Evolutionary conservation across 53 echinoderm and acorn worm species (phyloP).

Genomic region (Astropecten irregularis): DNA sequence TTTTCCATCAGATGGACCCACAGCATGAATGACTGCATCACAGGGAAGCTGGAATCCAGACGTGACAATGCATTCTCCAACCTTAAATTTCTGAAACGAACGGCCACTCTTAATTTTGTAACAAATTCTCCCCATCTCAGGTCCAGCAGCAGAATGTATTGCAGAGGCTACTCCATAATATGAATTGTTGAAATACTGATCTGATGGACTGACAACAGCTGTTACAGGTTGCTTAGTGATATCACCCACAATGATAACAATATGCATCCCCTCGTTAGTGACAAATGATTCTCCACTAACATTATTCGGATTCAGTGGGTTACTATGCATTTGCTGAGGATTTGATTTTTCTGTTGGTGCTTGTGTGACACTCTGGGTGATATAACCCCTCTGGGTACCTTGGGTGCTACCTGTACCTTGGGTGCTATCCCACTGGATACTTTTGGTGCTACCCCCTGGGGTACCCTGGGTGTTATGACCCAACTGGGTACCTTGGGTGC

Average conservation of each 20-base stretch:
- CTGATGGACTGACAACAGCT: conserved; percentile 53
- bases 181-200: background rate
- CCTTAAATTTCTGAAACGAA: background rate
- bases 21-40: conserved; percentile 22
- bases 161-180: conserved; percentile 51
- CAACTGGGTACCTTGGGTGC: background rate
- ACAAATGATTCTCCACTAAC: background rate
- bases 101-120: background rate
- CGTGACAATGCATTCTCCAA: conserved; percentile 5
- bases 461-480: background rate
- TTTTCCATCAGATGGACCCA: background rate
- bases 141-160: conserved; percentile 40
- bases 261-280: conserved; percentile 42
- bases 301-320: too few relatives aligned
- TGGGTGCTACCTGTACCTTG: too few relatives aligned
- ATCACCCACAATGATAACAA: conserved; percentile 24
- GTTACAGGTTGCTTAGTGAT: conserved; percentile 34
- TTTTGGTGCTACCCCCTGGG: background rate
- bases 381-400: background rate
- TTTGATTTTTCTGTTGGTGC: too few relatives aligned
- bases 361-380: background rate
- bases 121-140: background rate
- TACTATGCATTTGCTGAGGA: too few relatives aligned
- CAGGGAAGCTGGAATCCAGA: background rate
- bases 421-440: too few relatives aligned